Conservation (phyloP, 2,797 vertebrate genomes). For the Orestias chungarensis region DNA sequence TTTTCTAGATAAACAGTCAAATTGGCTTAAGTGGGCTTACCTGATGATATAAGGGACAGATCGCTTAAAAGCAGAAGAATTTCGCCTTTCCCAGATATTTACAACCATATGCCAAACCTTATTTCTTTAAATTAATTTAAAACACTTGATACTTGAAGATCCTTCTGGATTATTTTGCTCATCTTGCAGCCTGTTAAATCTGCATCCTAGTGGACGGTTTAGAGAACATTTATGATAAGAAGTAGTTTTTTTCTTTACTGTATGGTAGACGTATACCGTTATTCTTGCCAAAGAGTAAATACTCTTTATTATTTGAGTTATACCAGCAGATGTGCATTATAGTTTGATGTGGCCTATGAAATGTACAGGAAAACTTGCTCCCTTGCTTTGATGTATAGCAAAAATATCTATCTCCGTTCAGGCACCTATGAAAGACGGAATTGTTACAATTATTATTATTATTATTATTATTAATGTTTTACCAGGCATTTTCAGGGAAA, state of each 20-base stretch:
- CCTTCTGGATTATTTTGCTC: constrained; percentile 64
- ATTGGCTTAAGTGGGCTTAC: constrained; percentile 28
- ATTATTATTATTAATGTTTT: constrained; percentile 23
- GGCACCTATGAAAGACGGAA: constrained; percentile 8
- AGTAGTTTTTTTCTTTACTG: constrained; percentile 55
- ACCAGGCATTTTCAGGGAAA: constrained; percentile 90
- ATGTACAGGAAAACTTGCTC: constrained; percentile 47
- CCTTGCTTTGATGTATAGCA: constrained; percentile 50
- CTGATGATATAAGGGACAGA: constrained; percentile 29
- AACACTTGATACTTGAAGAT: constrained; percentile 78
- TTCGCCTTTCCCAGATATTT: constrained; percentile 64
- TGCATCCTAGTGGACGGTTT: constrained; percentile 80
- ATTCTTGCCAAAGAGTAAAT: constrained; percentile 93
- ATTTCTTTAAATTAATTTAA: constrained; percentile 42
- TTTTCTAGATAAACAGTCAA: constrained; percentile 24
- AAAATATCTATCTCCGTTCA: constrained; percentile 48
- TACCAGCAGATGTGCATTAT: constrained; percentile 83
- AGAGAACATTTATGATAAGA: constrained; percentile 58
- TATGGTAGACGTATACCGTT: constrained; percentile 68
- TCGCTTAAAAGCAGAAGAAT: constrained; percentile 41
- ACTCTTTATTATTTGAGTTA: constrained; percentile 80
- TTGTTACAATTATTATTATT: neutral
- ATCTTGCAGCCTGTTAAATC: constrained; percentile 73
- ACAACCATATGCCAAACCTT: constrained; percentile 66
- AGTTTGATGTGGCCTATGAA: constrained; percentile 58